Percentiles rank a stretch among this genome's conserved stretches.
These are phyloP conservation scores for Mythimna impura DNA, from an alignment of 2,888 invertebrate genomes.

Conservation along the genomic window DNA sequence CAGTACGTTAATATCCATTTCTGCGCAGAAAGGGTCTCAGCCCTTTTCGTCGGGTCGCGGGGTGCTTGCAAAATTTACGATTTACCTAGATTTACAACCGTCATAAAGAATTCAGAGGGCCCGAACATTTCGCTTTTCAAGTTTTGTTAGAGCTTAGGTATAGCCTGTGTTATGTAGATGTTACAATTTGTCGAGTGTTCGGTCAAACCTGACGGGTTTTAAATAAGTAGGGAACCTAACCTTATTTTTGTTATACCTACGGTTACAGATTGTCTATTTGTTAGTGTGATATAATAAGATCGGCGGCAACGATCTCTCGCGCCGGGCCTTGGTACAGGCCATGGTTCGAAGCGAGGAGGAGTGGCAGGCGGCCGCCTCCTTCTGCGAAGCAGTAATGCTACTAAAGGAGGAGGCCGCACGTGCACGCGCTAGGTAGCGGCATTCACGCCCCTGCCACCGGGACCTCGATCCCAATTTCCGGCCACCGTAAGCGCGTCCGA, in stretches of 20 bases:
- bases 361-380: too few species aligned
- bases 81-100: conserved; percentile 83
- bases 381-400: too few species aligned
- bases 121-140: conserved; percentile 71
- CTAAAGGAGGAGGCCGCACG: too few species aligned
- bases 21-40: conserved; percentile 74
- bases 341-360: too few species aligned
- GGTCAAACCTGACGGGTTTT: conserved; percentile 27
- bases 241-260: neutral
- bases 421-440: too few species aligned
- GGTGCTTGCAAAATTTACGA: conserved; percentile 84
- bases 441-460: too few species aligned
- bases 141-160: conserved; percentile 61
- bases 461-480: too few species aligned
- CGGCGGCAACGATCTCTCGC: too few species aligned
- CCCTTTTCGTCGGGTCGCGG: conserved; percentile 76
- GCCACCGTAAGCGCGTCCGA: too few species aligned
- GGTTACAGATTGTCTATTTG: neutral
- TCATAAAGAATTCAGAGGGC: conserved; percentile 85
- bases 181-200: conserved; percentile 54
- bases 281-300: neutral
- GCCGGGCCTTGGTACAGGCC: too few species aligned
- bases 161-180: conserved; percentile 50
- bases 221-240: conserved; percentile 24
- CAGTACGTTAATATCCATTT: conserved; percentile 75